Evolutionary conservation across 1,140 invertebrate genomes (phyloP).

Genomic region (Drosophila bocki): DNA sequence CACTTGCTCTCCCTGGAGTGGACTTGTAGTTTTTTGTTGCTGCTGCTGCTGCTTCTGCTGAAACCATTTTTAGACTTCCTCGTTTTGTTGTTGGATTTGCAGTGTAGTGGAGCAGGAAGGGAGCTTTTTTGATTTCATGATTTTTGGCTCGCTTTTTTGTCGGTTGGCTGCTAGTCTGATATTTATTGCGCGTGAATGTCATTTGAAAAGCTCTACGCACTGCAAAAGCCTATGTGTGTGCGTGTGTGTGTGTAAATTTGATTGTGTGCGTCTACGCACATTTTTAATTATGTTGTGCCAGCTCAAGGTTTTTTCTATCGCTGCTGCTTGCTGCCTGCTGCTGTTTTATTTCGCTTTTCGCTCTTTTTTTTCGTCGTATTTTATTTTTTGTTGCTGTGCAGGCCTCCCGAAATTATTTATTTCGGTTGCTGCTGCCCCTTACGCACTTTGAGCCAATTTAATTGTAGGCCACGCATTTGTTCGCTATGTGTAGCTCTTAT

Average conservation of each 20-base stretch:
- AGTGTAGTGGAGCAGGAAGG: conserved; percentile 37
- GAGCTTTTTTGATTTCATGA: conserved; percentile 65
- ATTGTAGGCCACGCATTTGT: conserved; percentile 71
- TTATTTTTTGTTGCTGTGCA: conserved; percentile 76
- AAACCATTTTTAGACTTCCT: conserved; percentile 76
- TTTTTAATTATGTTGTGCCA: conserved; percentile 83
- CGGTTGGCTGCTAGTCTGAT: conserved; percentile 40
- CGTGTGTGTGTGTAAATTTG: conserved; percentile 16
- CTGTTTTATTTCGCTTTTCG: conserved; percentile 37
- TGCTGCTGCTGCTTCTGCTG: conserved; percentile 17
- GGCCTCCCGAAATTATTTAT: conserved; percentile 36
- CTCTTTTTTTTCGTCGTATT: conserved; percentile 20
- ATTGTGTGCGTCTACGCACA: conserved; percentile 71
- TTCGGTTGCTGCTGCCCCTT: conserved; percentile 10
- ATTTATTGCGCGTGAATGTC: conserved; percentile 82
- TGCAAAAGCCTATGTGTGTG: conserved; percentile 49
- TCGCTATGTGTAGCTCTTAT: conserved; percentile 1
- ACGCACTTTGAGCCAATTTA: conserved; percentile 78
- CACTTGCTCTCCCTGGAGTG: conserved; percentile 20
- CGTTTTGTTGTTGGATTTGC: conserved; percentile 67
- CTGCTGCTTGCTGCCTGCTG: conserved; percentile 25
- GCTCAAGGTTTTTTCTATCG: conserved; percentile 81
- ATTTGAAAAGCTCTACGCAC: conserved; percentile 78
- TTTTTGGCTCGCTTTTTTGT: conserved; percentile 22
- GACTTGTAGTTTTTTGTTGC: conserved; percentile 32